Evolutionary conservation across 2,797 vertebrate species (phyloP).

Genomic region (Bucorvus abyssinicus): DNA sequence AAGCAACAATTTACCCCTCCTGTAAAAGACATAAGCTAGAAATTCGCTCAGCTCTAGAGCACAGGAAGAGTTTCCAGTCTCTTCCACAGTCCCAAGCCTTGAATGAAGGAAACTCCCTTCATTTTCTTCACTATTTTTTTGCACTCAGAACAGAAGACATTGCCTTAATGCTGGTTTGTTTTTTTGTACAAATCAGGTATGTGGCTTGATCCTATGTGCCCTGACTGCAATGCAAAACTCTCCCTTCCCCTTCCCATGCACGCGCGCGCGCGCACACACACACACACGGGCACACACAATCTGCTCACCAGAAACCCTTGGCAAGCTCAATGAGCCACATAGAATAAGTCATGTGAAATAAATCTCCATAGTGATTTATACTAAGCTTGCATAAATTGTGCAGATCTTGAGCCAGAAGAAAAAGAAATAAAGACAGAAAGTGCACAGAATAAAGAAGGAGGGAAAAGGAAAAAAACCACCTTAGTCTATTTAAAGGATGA

Average conservation of each 20-base stretch:
- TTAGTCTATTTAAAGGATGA: neutral
- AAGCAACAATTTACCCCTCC: neutral
- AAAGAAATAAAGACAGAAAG: neutral
- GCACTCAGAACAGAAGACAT: neutral
- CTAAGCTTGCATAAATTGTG: neutral
- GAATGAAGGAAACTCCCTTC: neutral
- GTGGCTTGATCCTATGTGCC: neutral
- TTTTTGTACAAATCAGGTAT: neutral
- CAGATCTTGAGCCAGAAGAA: neutral
- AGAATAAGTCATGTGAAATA: neutral
- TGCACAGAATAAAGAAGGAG: neutral
- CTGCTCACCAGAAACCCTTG: neutral
- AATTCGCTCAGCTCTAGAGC: neutral
- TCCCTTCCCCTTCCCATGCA: neutral
- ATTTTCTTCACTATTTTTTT: neutral
- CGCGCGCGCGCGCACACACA: too few relatives aligned
- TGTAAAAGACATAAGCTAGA: neutral
- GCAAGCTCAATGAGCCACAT: neutral
- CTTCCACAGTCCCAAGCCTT: neutral
- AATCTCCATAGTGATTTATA: neutral
- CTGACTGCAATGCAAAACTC: neutral
- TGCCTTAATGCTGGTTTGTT: accelerated
- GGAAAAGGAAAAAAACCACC: neutral
- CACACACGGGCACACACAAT: neutral
- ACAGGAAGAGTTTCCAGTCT: neutral